A percentile compares a stretch with the other conserved stretches of the same genome.
Conservation (phyloP, 2,888 invertebrate species). For the Steromphala cineraria region DNA sequence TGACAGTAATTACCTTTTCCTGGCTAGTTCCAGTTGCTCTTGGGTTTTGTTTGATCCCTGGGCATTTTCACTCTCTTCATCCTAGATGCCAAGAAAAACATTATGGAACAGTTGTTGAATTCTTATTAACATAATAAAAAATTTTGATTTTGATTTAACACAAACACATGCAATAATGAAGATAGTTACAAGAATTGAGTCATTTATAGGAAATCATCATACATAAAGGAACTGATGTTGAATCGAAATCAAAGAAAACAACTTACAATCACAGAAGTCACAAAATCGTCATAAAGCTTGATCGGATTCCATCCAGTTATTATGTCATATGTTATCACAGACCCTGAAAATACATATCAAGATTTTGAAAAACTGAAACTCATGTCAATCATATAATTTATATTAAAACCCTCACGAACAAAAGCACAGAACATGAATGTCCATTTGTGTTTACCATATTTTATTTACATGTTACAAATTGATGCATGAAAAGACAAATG, state of each 20-base stretch:
- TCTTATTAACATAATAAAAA: background rate
- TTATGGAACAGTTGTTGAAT: background rate
- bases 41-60: constrained; percentile 53
- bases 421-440: no score
- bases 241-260: background rate
- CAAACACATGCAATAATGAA: background rate
- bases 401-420: background rate
- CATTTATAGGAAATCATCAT: no score
- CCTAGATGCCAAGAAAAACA: constrained; percentile 39
- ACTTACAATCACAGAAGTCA: constrained; percentile 72
- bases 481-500: no score
- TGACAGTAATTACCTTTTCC: constrained; percentile 65
- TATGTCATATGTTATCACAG: constrained; percentile 83
- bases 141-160: background rate
- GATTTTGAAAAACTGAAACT: background rate
- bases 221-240: no score
- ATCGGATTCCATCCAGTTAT: constrained; percentile 80
- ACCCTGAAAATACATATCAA: constrained; percentile 73
- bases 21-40: constrained; percentile 63
- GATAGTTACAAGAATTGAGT: no score
- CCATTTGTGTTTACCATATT: no score
- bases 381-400: background rate
- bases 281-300: constrained; percentile 76
- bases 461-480: no score
- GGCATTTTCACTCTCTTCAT: constrained; percentile 57